A percentile compares a stretch with the other conserved stretches of the same genome.
Conservation (phyloP, 2,113 vertebrate genomes). For the Oenanthe oenanthe region DNA sequence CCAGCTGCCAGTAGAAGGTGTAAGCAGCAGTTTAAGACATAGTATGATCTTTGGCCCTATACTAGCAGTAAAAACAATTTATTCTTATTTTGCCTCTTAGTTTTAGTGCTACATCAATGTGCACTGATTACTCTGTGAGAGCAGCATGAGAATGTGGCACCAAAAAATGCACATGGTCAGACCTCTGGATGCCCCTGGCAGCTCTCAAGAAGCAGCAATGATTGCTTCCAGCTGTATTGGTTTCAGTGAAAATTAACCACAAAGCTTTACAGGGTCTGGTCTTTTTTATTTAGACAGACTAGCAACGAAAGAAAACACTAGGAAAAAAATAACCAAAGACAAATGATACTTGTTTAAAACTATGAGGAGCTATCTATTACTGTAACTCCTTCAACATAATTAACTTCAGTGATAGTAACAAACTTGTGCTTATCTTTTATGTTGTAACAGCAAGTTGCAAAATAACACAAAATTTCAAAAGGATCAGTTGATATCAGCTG, state of each 20-base stretch:
- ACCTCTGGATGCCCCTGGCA: background rate
- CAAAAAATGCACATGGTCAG: background rate
- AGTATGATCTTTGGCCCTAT: background rate
- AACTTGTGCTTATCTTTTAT: background rate
- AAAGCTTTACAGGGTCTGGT: background rate
- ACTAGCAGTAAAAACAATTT: background rate
- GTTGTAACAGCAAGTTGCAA: background rate
- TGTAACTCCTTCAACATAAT: background rate
- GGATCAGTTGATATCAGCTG: background rate
- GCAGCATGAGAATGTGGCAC: background rate
- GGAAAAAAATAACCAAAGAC: background rate
- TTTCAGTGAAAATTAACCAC: background rate
- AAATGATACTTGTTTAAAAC: background rate
- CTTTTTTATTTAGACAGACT: background rate
- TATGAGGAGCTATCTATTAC: background rate
- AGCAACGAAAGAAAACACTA: background rate
- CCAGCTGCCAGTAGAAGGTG: accelerated
- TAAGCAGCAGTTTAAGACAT: background rate
- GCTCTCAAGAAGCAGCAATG: background rate
- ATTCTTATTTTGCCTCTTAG: background rate
- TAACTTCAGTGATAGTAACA: background rate
- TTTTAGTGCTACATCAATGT: background rate
- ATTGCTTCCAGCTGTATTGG: background rate
- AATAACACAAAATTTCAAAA: background rate
- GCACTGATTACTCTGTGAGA: background rate